These are phyloP conservation scores for Ispidina picta DNA, from an alignment of 2,797 vertebrate genomes.

Conservation along the genomic window DNA sequence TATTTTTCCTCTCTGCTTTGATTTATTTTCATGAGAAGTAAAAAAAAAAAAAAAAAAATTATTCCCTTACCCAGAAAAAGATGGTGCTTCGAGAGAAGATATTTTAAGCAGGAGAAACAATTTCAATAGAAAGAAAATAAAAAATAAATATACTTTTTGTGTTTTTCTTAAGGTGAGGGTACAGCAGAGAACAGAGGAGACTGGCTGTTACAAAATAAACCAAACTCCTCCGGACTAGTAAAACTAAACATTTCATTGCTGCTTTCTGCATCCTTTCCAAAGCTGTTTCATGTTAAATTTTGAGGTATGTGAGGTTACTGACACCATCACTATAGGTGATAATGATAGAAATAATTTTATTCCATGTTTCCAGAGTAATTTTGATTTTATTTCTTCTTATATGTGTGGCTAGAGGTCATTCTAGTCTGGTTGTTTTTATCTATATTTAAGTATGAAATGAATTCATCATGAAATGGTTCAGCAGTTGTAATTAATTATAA, in stretches of 20 bases:
- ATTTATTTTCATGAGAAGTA: background rate
- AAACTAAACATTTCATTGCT: background rate
- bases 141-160: background rate
- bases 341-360: background rate
- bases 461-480: conserved; percentile 63
- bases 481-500: conserved; percentile 71
- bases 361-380: conserved; percentile 16
- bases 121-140: background rate
- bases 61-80: background rate
- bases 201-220: background rate
- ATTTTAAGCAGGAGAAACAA: background rate
- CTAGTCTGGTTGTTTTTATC: conserved; percentile 6
- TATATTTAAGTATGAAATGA: conserved; percentile 48
- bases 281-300: background rate
- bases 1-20: background rate
- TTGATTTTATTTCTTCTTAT: background rate
- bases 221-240: background rate
- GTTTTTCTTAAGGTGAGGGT: background rate
- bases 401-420: conserved; percentile 18
- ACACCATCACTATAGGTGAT: background rate
- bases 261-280: background rate
- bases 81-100: background rate
- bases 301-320: background rate
- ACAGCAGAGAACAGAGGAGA: background rate
- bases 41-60: background rate